Base-by-base conservation (phyloP, 1,140 invertebrate genomes). In the Lasioglossum baleicum region DNA sequence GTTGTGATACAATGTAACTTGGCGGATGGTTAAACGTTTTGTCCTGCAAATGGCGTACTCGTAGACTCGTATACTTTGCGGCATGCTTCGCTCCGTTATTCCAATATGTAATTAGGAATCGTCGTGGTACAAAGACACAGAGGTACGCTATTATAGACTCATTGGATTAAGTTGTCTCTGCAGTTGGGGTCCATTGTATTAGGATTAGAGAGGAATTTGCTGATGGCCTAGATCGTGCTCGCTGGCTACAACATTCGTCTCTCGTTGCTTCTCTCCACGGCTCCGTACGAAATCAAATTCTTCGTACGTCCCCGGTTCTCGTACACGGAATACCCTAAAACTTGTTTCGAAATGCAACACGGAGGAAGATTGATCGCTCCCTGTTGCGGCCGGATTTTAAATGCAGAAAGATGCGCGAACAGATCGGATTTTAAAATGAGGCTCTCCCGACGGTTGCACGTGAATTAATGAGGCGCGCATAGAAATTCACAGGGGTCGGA, bases 391-490 rank as follows among this genome's bases (percentile, higher is more conserved):
- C 13, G n/a, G 15, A 1, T 51, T 51, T 17, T 11, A 31, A 15
- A 63, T 64, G 75, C 31, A 42, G 40, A 71, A 71, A 63, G 26
- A 63, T 53, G 67, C 58, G 67, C 8, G 58, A 53, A 48, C 10
- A 42, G 67, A 77, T 71, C 60, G 68, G 67, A 77, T 77, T 77
- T 77, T 71, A 42, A 64, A 77, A 71, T 48, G 58, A 42, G 58
- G 0, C 64, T 11, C 44, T 11, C 44, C 3, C 44, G 44, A 2
- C 10, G 17, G n/a, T 6, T 11, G 58, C 44, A n/a, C 56, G 40
- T 63, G 67, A 64, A 77, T 71, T 77, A 63, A 77, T 64, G 68
- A 77, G 48, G 44, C 68, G 58, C 17, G 42, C 44, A 60, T 40
- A 53, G 58, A 40, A 53, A 63, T 64, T 71, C 44, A 17, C 22